Evolutionary conservation across 2,797 vertebrate genomes (phyloP).

Genomic region (Cynopterus sphinx): DNA sequence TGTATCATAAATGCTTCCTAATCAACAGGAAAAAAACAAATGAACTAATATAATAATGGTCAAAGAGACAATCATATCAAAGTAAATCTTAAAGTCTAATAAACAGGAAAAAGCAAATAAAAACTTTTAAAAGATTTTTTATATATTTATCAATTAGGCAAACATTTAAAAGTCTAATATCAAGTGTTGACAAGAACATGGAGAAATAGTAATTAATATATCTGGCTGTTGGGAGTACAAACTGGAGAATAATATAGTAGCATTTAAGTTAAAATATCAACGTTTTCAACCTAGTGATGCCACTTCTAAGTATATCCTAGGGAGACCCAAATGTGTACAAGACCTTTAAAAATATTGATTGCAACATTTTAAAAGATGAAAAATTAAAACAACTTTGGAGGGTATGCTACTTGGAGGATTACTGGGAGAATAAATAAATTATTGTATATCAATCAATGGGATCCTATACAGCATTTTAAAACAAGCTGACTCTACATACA

Average conservation of each 20-base stretch:
- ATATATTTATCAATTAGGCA: background rate
- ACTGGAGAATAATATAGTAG: background rate
- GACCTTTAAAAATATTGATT: background rate
- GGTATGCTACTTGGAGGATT: background rate
- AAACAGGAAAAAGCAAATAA: background rate
- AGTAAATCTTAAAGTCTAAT: background rate
- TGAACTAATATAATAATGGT: background rate
- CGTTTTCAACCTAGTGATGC: background rate
- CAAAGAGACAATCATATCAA: background rate
- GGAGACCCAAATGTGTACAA: background rate
- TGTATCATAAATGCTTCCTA: background rate
- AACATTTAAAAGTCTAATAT: conserved; percentile 11
- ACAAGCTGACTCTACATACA: background rate
- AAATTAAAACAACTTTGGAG: background rate
- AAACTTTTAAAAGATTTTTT: background rate
- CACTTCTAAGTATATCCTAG: background rate
- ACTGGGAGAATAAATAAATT: background rate
- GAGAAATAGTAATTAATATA: background rate
- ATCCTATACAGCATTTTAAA: background rate
- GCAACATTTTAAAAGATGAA: background rate
- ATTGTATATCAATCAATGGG: background rate
- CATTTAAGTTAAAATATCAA: background rate
- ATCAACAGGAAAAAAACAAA: background rate
- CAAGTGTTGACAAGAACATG: background rate
- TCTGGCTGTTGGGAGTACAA: background rate